Base-by-base conservation (phyloP, 2,888 invertebrate genomes). In the Epiblema foenella region DNA sequence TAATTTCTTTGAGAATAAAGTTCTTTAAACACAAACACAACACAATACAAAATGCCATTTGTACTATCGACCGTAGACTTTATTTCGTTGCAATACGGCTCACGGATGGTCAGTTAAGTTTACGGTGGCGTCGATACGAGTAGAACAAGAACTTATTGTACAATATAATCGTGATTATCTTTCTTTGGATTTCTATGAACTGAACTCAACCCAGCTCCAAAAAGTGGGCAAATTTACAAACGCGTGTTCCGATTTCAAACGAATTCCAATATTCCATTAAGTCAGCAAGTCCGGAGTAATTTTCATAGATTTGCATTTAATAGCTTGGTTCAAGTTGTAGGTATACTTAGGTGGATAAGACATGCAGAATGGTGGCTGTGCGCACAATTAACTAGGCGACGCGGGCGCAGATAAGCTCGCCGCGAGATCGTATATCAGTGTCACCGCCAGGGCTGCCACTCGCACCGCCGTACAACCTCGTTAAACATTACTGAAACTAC, bases 361-460 rank as follows among this genome's bases (percentile, higher is more conserved):
- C n/a, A 52, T 67, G 60, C 60, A 20, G 49, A 24, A 39, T n/a
- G 54, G 56, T 52, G 42, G 70, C 70, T 51, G 8, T 33, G 46
- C 39, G 59, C 46, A 52, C 52, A 52, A 52, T 52, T 52, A 52
- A 52, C 52, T 20, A 20, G 20, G 58, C 67, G 52, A 42, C 57
- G 56, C 33, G 46, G 11, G 33, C 49, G 33, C 29, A n/a, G 62
- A 52, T 37, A 52, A 33, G 63, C 51, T 8, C 10, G 29, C 49
- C 67, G 57, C 71, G 71, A 29, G 46, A 37, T 57, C 66, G 62
- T 67, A 57, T 33, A 57, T 67, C 59, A 57, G 67, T 49, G 67
- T 67, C 59, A 57, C 62, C 20, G 33, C 18, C 54, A 62, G 68
- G 68, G 68, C 54, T 68, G 60, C 20, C 42, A 39, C 11, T 20